A percentile compares a stretch with the other conserved stretches of the same genome.
Evolutionary conservation across 1,140 invertebrate species (phyloP).

Genomic region (Bombus soroeensis): DNA sequence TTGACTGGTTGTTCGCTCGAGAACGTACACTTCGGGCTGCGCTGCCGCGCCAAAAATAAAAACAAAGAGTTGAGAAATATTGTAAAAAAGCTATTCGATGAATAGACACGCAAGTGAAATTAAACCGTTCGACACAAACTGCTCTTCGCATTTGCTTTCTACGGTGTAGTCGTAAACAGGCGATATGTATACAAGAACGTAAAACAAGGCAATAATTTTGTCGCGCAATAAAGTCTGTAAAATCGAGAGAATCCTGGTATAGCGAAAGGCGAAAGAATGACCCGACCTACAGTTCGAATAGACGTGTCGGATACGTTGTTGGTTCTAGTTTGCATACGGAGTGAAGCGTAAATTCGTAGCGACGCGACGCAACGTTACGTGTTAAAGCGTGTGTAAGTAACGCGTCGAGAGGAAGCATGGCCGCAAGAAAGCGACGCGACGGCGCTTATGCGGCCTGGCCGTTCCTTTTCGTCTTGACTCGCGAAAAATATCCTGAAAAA

Average conservation of each 20-base stretch:
- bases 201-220: constrained; percentile 12
- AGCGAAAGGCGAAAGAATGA: neutral
- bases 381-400: neutral
- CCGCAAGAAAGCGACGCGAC: neutral
- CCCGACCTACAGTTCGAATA: neutral
- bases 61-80: too few species aligned
- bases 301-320: neutral
- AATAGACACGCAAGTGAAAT: constrained; percentile 26
- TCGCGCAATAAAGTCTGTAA: neutral
- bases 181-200: neutral
- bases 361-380: too few species aligned
- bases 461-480: constrained; percentile 19
- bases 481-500: constrained; percentile 41
- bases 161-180: neutral
- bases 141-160: too few species aligned
- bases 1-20: neutral
- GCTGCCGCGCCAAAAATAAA: too few species aligned
- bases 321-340: neutral
- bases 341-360: neutral
- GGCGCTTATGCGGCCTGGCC: neutral
- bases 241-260: neutral
- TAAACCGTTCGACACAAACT: neutral
- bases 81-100: neutral
- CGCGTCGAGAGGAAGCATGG: neutral
- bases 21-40: neutral